phyloP scores from a whole-genome alignment of 2,888 invertebrate species.

The Conops quadrifasciatus region DNA sequence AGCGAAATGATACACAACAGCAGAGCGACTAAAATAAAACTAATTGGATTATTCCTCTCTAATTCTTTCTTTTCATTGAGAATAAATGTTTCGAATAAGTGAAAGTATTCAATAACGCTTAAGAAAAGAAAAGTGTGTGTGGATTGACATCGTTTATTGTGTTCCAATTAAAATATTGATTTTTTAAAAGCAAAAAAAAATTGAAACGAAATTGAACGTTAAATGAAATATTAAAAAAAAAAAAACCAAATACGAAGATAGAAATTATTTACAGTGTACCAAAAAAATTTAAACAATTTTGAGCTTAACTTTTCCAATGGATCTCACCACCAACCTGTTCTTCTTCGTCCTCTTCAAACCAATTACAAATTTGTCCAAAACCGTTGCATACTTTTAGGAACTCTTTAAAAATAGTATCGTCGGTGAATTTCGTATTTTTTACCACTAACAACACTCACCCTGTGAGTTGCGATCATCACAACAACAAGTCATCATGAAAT shows the following conservation, averaged over 20 bases:
- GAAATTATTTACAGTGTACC: conserved; percentile 43
- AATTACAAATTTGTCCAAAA: conserved; percentile 17
- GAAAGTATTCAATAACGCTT: conserved; percentile 30
- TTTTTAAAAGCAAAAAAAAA: not conserved
- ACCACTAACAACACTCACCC: conserved; percentile 13
- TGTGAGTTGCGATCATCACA: not conserved
- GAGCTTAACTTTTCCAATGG: not conserved
- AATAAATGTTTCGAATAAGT: not conserved
- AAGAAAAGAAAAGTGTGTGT: conserved; percentile 27
- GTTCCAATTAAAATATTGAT: conserved; percentile 13
- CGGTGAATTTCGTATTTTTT: not conserved
- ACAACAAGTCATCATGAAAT: conserved; percentile 47
- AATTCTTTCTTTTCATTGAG: not conserved
- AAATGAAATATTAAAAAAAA: not conserved
- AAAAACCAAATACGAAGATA: conserved; percentile 50
- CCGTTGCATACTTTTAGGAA: conserved; percentile 43
- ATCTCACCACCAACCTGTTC: not conserved
- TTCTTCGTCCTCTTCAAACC: not conserved
- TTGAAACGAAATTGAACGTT: conserved; percentile 16
- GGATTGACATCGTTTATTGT: not conserved
- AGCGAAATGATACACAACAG: not conserved
- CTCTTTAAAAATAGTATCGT: conserved; percentile 9
- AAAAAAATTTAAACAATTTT: not conserved
- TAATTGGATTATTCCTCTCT: conserved; percentile 51
- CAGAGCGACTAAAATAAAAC: conserved; percentile 37